These are phyloP conservation scores for Chrysogorgia sp. DNA, from an alignment of 92 coral and sea anemone species.

Conservation along the genomic window DNA sequence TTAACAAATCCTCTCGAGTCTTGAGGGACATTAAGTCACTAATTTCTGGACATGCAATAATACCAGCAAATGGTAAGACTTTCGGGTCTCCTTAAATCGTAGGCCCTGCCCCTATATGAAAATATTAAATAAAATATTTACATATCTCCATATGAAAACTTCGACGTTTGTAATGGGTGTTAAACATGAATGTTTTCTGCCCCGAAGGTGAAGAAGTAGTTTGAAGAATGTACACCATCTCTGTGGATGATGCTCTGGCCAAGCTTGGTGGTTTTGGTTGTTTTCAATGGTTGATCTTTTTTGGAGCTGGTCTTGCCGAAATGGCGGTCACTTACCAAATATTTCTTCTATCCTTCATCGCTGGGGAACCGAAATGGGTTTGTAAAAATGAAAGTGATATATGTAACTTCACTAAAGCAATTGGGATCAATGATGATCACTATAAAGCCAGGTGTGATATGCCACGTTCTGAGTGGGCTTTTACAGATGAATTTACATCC, in stretches of 20 bases:
- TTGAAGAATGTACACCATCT: background rate
- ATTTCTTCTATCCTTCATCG: slow-evolving; percentile 23
- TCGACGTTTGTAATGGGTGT: too few species aligned
- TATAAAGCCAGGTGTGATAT: slow-evolving; percentile 26
- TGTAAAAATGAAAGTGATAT: slow-evolving; percentile 18
- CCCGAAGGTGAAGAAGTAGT: too few species aligned
- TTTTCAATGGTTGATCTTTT: slow-evolving; percentile 23
- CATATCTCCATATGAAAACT: too few species aligned
- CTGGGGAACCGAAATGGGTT: slow-evolving; percentile 24
- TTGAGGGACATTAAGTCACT: too few species aligned
- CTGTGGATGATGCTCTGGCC: slow-evolving; percentile 27
- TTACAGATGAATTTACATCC: slow-evolving; percentile 36
- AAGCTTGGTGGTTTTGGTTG: slow-evolving; percentile 25
- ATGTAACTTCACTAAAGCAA: slow-evolving; percentile 16
- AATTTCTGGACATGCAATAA: too few species aligned
- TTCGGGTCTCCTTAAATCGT: too few species aligned
- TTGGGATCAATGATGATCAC: slow-evolving; percentile 15
- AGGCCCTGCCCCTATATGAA: too few species aligned
- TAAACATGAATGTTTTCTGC: too few species aligned
- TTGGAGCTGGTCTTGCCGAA: slow-evolving; percentile 33
- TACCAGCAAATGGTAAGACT: too few species aligned
- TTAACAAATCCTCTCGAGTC: too few species aligned
- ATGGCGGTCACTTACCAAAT: slow-evolving; percentile 34
- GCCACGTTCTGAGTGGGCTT: slow-evolving; percentile 33
- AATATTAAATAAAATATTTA: too few species aligned